These are phyloP conservation scores for Bombylius major DNA, from an alignment of 2,888 invertebrate species.

Conservation along the genomic window DNA sequence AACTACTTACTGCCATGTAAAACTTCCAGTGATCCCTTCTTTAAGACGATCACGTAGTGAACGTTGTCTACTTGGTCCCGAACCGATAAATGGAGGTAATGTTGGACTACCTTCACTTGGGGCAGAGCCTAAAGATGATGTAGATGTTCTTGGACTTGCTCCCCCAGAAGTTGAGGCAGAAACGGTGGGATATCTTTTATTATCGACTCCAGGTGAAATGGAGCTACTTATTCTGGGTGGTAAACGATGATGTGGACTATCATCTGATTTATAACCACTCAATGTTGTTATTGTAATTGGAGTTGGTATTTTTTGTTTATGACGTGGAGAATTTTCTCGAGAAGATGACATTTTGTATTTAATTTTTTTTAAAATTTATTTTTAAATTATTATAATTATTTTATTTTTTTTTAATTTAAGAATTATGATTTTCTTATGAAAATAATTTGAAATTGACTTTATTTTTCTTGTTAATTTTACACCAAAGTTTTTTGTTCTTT, in stretches of 20 bases:
- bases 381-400: too few relatives aligned
- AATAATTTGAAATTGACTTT: too few relatives aligned
- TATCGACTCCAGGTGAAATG: too few relatives aligned
- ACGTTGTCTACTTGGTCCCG: slow-evolving; percentile 56
- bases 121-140: background rate
- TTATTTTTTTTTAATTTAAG: too few relatives aligned
- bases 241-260: slow-evolving; percentile 16
- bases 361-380: too few relatives aligned
- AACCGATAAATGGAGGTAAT: slow-evolving; percentile 31
- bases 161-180: background rate
- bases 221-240: background rate
- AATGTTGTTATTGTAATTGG: slow-evolving; percentile 18
- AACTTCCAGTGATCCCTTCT: slow-evolving; percentile 66
- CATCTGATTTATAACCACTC: slow-evolving; percentile 17
- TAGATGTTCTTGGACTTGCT: background rate
- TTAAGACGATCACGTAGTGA: slow-evolving; percentile 65
- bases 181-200: background rate
- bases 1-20: slow-evolving; percentile 67
- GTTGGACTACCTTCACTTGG: slow-evolving; percentile 21
- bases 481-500: too few relatives aligned
- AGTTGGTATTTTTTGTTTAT: slow-evolving; percentile 25
- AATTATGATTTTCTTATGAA: too few relatives aligned
- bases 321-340: slow-evolving; percentile 35
- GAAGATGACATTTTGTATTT: slow-evolving; percentile 21
- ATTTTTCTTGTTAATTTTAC: too few relatives aligned